Conservation (phyloP, 2,113 vertebrate genomes). For the Takifugu flavidus region DNA sequence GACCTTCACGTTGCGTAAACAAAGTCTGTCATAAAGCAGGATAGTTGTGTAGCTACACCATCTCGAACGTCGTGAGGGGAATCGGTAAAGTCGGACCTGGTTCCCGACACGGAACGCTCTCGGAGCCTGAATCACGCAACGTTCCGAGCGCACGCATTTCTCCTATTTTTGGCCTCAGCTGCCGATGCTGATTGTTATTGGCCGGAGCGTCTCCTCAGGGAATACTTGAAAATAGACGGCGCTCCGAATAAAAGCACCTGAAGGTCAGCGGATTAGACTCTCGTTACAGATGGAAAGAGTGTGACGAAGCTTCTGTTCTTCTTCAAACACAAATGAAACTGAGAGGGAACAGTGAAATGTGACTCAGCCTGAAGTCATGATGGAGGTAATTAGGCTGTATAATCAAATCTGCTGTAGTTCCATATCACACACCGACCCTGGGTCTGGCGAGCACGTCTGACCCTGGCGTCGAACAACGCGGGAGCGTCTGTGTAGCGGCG, state of each 20-base stretch:
- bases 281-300: slow-evolving; percentile 16
- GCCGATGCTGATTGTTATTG: neutral
- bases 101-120: neutral
- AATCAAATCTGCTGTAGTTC: neutral
- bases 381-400: slow-evolving; percentile 48
- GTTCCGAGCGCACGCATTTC: neutral
- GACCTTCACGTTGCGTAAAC: slow-evolving; percentile 46
- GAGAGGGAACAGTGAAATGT: neutral
- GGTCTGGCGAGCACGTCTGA: too few relatives aligned
- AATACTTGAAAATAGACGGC: slow-evolving; percentile 1
- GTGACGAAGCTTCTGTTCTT: slow-evolving; percentile 29
- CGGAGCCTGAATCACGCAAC: neutral
- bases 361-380: slow-evolving; percentile 59
- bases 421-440: too few relatives aligned
- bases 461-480: too few relatives aligned
- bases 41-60: too few relatives aligned
- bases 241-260: slow-evolving; percentile 8
- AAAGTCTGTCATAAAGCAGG: slow-evolving; percentile 13
- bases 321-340: slow-evolving; percentile 3
- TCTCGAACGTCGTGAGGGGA: too few relatives aligned
- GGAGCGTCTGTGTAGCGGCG: too few relatives aligned
- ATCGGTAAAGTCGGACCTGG: too few relatives aligned
- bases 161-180: neutral
- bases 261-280: slow-evolving; percentile 19
- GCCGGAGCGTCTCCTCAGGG: neutral